Base-by-base conservation (phyloP, 37 sponge, comb jelly and placozoan genomes). In the Ephydatia muelleri region DNA sequence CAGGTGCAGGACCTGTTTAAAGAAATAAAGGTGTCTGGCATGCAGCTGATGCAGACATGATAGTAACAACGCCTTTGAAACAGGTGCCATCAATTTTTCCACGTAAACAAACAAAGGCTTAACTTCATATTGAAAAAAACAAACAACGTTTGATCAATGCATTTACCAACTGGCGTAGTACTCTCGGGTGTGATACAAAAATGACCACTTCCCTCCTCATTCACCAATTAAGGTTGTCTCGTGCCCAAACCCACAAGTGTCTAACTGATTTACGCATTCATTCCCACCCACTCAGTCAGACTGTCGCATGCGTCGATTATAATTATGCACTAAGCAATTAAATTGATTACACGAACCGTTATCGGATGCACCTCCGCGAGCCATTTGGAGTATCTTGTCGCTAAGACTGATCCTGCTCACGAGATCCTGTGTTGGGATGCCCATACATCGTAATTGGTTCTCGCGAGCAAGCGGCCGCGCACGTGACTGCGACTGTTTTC, bases 281-380 rank as follows among this genome's bases (percentile, higher is more conserved):
- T n/a, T n/a, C n/a, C n/a, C n/a, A n/a, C n/a, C n/a, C n/a, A n/a
- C n/a, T n/a, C n/a, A n/a, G n/a, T n/a, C n/a, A n/a, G n/a, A n/a
- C n/a, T n/a, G n/a, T n/a, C n/a, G n/a, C n/a, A n/a, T n/a, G n/a
- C n/a, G n/a, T n/a, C n/a, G n/a, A n/a, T n/a, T n/a, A n/a, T n/a
- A n/a, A n/a, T n/a, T n/a, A n/a, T n/a, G n/a, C n/a, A n/a, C n/a
- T n/a, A n/a, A n/a, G n/a, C n/a, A n/a, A n/a, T n/a, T n/a, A n/a
- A n/a, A n/a, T n/a, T n/a, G n/a, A n/a, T 31, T 6, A n/a, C 47
- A 49, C n/a, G 36, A 30, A 82, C 89, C 79, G 39, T 90, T 90
- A 6, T 57, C 39, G 12, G 68, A 72, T 19, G 90, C 90, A 76
- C 90, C 90, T 30, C 90, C 90, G 38, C 74, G 90, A 4, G 90